These are phyloP conservation scores for Cochlearius cochlearius DNA, from an alignment of 2,113 vertebrate species.

Conservation along the genomic window DNA sequence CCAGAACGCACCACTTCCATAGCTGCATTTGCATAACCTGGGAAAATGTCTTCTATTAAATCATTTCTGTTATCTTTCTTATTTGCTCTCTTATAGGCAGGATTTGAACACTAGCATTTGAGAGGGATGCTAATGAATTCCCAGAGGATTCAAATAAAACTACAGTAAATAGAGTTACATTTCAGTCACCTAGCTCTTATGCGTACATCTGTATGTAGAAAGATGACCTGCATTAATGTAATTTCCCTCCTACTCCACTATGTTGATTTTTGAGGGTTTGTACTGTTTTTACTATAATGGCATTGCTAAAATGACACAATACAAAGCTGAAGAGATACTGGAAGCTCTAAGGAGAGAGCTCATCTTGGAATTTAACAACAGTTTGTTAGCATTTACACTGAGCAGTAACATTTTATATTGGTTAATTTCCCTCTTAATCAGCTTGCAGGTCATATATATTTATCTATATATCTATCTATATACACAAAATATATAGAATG, in stretches of 20 bases:
- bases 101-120: not conserved
- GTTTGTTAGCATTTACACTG: not conserved
- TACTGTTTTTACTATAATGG: not conserved
- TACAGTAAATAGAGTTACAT: not conserved
- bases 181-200: not conserved
- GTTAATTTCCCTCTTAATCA: not conserved
- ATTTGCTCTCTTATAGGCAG: not conserved
- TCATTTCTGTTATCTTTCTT: not conserved
- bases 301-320: not conserved
- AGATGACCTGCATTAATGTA: not conserved
- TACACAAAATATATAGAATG: not conserved
- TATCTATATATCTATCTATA: not conserved
- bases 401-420: not conserved
- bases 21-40: not conserved
- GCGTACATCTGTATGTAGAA: not conserved
- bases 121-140: conserved; percentile 27
- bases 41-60: not conserved
- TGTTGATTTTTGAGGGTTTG: not conserved
- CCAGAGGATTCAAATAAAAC: conserved; percentile 7
- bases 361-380: not conserved
- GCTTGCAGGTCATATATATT: not conserved
- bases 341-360: not conserved
- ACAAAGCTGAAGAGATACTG: not conserved
- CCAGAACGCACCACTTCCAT: not conserved
- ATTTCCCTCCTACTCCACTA: not conserved